Conservation (phyloP, 35 echinoderm and acorn worm genomes). For the Heliocidaris tuberculata region DNA sequence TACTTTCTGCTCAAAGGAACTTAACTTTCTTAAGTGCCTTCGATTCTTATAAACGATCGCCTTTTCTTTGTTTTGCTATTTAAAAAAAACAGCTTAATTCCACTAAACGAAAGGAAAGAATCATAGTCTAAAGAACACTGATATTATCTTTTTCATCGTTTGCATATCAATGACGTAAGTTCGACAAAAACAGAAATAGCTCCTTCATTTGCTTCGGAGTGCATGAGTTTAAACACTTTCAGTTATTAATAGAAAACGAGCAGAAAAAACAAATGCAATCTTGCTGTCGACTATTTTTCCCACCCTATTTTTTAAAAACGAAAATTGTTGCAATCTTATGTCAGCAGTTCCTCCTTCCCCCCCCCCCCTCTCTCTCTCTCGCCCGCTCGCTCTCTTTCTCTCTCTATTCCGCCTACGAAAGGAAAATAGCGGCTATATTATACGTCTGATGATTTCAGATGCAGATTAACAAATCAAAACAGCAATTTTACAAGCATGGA, state of each 20-base stretch:
- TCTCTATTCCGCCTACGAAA: too few relatives aligned
- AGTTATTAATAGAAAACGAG: neutral
- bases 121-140: neutral
- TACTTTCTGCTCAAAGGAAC: neutral
- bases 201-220: neutral
- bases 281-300: too few relatives aligned
- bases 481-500: too few relatives aligned
- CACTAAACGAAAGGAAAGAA: neutral
- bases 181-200: neutral
- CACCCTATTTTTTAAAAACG: too few relatives aligned
- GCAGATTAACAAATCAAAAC: too few relatives aligned
- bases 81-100: neutral
- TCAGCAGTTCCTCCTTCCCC: too few relatives aligned
- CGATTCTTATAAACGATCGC: neutral
- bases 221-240: neutral
- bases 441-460: too few relatives aligned
- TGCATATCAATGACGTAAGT: neutral
- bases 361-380: too few relatives aligned
- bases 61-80: neutral
- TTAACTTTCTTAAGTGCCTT: neutral
- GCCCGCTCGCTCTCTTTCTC: too few relatives aligned
- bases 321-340: too few relatives aligned
- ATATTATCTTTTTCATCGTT: neutral
- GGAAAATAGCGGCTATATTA: too few relatives aligned
- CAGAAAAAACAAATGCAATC: too few relatives aligned